A percentile compares a stretch with the other conserved stretches of the same genome.
Evolutionary conservation across 2,888 invertebrate species (phyloP).

Genomic region (Leptopterna dolabrata): DNA sequence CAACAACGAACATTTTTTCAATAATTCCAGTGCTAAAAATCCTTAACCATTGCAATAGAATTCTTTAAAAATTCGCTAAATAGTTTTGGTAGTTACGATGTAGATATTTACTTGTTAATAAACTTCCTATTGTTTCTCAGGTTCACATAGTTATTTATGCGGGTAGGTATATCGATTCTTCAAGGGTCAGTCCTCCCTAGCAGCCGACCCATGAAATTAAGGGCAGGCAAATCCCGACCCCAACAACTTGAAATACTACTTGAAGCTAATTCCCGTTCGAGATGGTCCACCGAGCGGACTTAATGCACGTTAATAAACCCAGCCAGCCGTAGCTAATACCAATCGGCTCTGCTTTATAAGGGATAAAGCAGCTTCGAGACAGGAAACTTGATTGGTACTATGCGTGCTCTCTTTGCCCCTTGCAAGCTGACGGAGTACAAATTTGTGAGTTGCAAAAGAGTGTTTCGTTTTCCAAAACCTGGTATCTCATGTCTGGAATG

Average conservation of each 20-base stretch:
- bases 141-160: too few species aligned
- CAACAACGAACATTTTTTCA: too few species aligned
- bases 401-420: background rate
- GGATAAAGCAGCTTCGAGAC: background rate
- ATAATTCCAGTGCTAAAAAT: too few species aligned
- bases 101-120: too few species aligned
- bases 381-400: background rate
- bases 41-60: too few species aligned
- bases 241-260: conserved; percentile 3
- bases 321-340: background rate
- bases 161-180: background rate
- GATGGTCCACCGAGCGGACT: background rate
- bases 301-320: conserved; percentile 11
- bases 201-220: background rate
- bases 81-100: too few species aligned
- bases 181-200: background rate
- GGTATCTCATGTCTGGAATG: too few species aligned
- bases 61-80: too few species aligned
- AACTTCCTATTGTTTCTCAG: too few species aligned
- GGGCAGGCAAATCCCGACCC: background rate
- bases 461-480: too few species aligned
- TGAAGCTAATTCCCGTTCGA: conserved; percentile 1
- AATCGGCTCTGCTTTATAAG: background rate
- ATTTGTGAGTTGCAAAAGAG: too few species aligned
- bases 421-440: too few species aligned